A percentile compares a stretch with the other conserved stretches of the same genome.
These are phyloP conservation scores for Syrrhaptes paradoxus DNA, from an alignment of 2,113 vertebrate genomes.

Conservation along the genomic window DNA sequence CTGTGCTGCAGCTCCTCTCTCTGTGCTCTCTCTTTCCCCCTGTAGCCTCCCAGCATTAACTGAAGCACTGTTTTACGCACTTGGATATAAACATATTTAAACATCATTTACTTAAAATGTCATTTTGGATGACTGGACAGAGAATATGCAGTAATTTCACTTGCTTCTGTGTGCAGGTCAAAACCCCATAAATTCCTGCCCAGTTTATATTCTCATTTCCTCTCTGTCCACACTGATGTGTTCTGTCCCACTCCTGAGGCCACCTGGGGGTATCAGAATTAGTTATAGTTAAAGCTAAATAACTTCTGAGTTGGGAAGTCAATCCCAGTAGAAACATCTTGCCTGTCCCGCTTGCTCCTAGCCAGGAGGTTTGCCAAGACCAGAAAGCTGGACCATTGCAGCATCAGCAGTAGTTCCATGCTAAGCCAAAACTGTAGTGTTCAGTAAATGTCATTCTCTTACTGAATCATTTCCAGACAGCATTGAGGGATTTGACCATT, in stretches of 20 bases:
- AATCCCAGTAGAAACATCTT: background rate
- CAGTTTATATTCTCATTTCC: constrained; percentile 4
- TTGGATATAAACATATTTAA: background rate
- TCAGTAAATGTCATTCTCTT: constrained; percentile 17
- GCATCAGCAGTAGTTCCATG: background rate
- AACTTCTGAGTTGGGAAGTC: background rate
- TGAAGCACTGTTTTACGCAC: background rate
- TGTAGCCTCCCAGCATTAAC: background rate
- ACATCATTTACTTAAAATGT: background rate
- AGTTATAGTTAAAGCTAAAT: background rate
- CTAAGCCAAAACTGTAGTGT: background rate
- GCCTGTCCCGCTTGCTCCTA: background rate
- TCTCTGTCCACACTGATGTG: background rate
- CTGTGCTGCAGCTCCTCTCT: background rate
- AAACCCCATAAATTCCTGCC: background rate
- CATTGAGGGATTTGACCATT: constrained; percentile 33
- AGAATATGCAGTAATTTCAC: background rate
- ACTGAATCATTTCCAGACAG: constrained; percentile 10
- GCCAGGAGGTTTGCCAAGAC: background rate
- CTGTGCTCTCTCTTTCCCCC: background rate
- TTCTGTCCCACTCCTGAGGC: background rate
- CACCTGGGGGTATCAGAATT: background rate
- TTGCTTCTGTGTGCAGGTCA: background rate
- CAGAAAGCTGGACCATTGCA: constrained; percentile 11
- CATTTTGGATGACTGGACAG: background rate